Base-by-base conservation (phyloP, 1,140 invertebrate species). In the Monomorium pharaonis region DNA sequence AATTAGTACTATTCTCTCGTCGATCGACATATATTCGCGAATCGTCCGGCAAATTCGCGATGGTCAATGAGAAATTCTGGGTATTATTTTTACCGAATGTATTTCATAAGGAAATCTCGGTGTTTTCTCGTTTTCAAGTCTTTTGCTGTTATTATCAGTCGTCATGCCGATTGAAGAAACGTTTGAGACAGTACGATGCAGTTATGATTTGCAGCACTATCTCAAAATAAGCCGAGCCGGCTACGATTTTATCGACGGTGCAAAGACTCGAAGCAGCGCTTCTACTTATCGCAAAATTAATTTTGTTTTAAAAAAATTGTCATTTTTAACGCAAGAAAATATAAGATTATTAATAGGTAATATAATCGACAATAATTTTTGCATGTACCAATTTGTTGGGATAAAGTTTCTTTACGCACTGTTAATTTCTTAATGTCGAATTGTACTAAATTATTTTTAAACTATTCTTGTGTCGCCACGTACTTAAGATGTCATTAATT, bases 1-100 rank as follows among this genome's bases (percentile, higher is more conserved):
- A 85, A 70, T 85, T 80, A 80, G 42, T 33, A 56, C 6, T n/a
- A 12, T 56, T 42, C 18, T 63, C 9, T 0, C 27, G 14, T 63
- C 21, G 12, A 67, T 51, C 9, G 5, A 37, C 14, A 30, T 16
- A 33, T 16, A 4, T 42, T 58, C n/a, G 62, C 33, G 14, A 63
- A 49, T 77, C n/a, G 12, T 47, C 47, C 24, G 44, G 12, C 14
- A 12, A 49, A 33, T 58, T 65, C 5, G 56, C 24, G 16, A 58
- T 21, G 49, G 33, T 81, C 63, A 81, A 81, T n/a, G n/a, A n/a
- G n/a, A n/a, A n/a, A n/a, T n/a, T n/a, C n/a, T n/a, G n/a, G n/a
- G n/a, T n/a, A n/a, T n/a, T n/a, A n/a, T n/a, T 42, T 54, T 70
- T 33, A 16, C 30, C 37, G 56, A 62, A 62, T 63, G n/a, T 65